These are phyloP conservation scores for Carcina quercana DNA, from an alignment of 2,888 invertebrate species.

Conservation along the genomic window DNA sequence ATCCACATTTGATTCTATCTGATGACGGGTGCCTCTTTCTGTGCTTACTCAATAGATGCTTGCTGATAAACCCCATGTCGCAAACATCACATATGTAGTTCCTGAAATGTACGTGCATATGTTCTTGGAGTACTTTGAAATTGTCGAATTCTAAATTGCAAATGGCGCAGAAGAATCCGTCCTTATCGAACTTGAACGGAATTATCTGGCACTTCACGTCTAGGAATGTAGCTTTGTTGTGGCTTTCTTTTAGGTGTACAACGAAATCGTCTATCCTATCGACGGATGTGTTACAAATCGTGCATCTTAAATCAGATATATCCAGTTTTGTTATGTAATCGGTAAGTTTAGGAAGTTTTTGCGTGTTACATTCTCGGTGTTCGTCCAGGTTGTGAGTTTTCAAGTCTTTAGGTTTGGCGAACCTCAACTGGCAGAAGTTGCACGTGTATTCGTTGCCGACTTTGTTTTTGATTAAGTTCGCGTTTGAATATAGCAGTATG, in stretches of 20 bases:
- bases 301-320: conserved; percentile 39
- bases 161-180: conserved; percentile 29
- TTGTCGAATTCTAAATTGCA: conserved; percentile 31
- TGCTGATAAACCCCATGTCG: conserved; percentile 31
- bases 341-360: not conserved
- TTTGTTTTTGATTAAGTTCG: conserved; percentile 25
- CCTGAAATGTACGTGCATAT: conserved; percentile 42
- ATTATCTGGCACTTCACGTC: conserved; percentile 42
- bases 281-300: conserved; percentile 25
- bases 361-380: conserved; percentile 19
- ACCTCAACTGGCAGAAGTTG: conserved; percentile 27
- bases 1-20: conserved; percentile 25
- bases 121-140: conserved; percentile 30
- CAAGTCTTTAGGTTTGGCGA: conserved; percentile 22
- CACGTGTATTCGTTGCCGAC: conserved; percentile 22
- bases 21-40: conserved; percentile 19
- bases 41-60: conserved; percentile 21
- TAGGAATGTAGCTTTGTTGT: conserved; percentile 27
- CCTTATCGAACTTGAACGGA: conserved; percentile 38
- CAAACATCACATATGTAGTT: conserved; percentile 37
- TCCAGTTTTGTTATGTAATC: conserved; percentile 38
- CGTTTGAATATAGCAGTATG: conserved; percentile 27
- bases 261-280: conserved; percentile 29
- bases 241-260: conserved; percentile 30
- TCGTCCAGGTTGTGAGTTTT: conserved; percentile 26